A percentile compares a stretch with the other conserved stretches of the same genome.
Evolutionary conservation across 2,113 vertebrate genomes (phyloP).

Genomic region (Propithecus coquereli): DNA sequence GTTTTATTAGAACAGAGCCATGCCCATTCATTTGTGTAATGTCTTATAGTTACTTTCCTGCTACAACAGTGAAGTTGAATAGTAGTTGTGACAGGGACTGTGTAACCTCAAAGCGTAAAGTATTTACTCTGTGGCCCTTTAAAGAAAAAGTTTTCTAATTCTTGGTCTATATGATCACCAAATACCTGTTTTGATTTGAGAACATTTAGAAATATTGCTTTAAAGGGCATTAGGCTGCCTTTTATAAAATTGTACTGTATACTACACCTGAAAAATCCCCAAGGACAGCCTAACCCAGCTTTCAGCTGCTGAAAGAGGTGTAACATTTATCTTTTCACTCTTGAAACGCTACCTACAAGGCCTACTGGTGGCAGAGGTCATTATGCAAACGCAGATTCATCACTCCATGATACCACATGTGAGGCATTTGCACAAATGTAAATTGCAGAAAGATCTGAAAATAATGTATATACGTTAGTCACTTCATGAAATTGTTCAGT

Average conservation of each 20-base stretch:
- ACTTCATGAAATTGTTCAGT: conserved; percentile 51
- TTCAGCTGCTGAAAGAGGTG: neutral
- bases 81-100: neutral
- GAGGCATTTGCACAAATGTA: conserved; percentile 7
- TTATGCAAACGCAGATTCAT: conserved; percentile 6
- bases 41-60: neutral
- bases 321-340: neutral
- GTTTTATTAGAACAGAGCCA: neutral
- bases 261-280: neutral
- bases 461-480: conserved; percentile 16
- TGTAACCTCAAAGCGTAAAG: neutral
- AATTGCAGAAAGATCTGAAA: neutral
- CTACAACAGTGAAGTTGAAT: neutral
- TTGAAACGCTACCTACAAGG: neutral
- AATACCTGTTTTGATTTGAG: conserved; percentile 10
- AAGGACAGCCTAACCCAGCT: neutral
- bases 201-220: neutral
- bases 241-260: neutral
- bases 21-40: neutral
- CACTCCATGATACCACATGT: neutral
- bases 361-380: neutral
- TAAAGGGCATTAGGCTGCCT: neutral
- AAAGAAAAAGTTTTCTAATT: neutral
- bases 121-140: neutral
- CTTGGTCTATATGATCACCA: neutral